Conservation (phyloP, 2,113 vertebrate genomes). For the Ptyas mucosa region DNA sequence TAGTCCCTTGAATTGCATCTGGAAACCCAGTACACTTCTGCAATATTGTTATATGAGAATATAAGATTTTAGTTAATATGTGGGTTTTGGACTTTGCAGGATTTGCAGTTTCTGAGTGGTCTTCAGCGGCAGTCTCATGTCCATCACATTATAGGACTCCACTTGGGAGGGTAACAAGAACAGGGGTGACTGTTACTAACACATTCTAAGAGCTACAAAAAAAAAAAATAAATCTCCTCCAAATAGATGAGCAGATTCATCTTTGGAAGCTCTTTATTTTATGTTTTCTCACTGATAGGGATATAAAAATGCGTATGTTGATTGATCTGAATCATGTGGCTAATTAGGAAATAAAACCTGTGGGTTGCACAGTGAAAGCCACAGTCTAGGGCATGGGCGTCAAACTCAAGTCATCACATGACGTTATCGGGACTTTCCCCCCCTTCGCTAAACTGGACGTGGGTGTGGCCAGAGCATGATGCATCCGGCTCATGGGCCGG, state of each 20-base stretch:
- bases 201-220: neutral
- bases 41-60: neutral
- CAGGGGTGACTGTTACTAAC: neutral
- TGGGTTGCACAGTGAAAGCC: neutral
- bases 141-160: neutral
- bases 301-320: neutral
- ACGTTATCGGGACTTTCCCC: too few species aligned
- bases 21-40: neutral
- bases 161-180: neutral
- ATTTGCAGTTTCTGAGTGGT: neutral
- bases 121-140: neutral
- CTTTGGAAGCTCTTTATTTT: neutral
- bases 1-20: neutral
- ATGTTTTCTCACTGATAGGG: neutral
- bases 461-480: too few species aligned
- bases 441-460: too few species aligned
- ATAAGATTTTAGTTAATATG: neutral
- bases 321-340: neutral
- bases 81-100: neutral
- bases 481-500: fast-evolving
- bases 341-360: neutral
- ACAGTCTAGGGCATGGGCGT: neutral
- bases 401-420: too few species aligned
- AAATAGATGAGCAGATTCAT: neutral
- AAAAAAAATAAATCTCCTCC: neutral